Conservation (phyloP, 2,888 invertebrate genomes). For the Heliconius sara region DNA sequence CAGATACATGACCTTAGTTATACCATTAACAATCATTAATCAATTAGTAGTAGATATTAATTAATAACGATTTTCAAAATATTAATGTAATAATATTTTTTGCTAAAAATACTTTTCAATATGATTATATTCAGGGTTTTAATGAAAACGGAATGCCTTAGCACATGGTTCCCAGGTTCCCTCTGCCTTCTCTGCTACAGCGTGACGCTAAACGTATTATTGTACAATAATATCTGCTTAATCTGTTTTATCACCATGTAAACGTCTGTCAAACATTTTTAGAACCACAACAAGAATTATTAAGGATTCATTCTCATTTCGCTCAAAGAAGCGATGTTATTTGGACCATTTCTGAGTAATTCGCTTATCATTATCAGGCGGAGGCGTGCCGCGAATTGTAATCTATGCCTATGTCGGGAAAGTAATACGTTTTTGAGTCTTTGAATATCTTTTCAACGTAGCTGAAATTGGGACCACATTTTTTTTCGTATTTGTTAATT, state of each 20-base stretch:
- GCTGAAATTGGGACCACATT: not conserved
- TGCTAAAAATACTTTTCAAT: too few relatives aligned
- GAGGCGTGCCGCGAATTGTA: constrained; percentile 44
- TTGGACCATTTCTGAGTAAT: constrained; percentile 58
- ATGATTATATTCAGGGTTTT: too few relatives aligned
- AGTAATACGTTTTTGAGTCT: constrained; percentile 23
- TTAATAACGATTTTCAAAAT: too few relatives aligned
- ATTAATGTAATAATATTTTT: too few relatives aligned
- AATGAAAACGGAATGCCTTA: too few relatives aligned
- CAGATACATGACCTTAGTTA: too few relatives aligned
- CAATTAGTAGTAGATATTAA: too few relatives aligned
- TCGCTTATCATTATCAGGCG: constrained; percentile 60
- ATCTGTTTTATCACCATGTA: not conserved
- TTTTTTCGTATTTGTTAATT: constrained; percentile 10
- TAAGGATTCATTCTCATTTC: constrained; percentile 9
- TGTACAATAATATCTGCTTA: not conserved
- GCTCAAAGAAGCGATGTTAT: constrained; percentile 46
- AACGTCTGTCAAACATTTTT: constrained; percentile 21
- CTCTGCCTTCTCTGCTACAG: too few relatives aligned
- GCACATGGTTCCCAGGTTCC: too few relatives aligned
- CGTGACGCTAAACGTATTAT: not conserved
- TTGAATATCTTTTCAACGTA: constrained; percentile 2
- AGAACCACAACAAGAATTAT: constrained; percentile 7
- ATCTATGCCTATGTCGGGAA: constrained; percentile 28
- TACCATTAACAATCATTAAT: too few relatives aligned